Conservation (phyloP, 2,113 vertebrate species). For the Strix aluco region DNA sequence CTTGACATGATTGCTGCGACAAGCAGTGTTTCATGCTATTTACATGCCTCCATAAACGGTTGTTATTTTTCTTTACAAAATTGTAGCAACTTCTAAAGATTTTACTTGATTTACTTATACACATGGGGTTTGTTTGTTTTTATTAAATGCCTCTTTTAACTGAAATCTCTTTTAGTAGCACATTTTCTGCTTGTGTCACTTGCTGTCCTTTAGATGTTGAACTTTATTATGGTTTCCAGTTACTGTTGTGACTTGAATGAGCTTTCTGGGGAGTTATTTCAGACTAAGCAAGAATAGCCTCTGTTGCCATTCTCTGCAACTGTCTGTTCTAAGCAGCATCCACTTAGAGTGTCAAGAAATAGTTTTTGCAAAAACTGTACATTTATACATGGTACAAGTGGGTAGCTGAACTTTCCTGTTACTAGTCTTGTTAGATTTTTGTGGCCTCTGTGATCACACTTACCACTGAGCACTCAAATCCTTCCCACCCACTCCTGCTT, state of each 20-base stretch:
- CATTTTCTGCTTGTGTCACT: background rate
- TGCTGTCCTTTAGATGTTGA: background rate
- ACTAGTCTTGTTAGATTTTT: background rate
- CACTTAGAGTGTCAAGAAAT: background rate
- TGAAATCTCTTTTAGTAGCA: background rate
- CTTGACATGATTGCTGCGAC: background rate
- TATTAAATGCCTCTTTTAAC: background rate
- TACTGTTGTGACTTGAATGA: background rate
- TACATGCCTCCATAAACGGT: background rate
- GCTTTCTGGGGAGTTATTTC: background rate
- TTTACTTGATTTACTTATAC: background rate
- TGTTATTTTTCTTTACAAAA: background rate
- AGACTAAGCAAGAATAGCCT: background rate
- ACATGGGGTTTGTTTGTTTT: background rate
- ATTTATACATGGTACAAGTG: background rate
- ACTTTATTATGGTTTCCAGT: background rate
- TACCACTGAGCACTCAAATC: background rate
- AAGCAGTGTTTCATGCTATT: background rate
- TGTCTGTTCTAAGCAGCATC: background rate
- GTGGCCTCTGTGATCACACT: background rate
- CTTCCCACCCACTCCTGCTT: fast-evolving
- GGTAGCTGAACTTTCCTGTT: background rate
- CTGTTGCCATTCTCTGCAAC: background rate
- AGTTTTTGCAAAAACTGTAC: background rate
- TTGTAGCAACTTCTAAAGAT: background rate